Conservation (phyloP, 2,113 vertebrate genomes). For the Eonycteris spelaea region DNA sequence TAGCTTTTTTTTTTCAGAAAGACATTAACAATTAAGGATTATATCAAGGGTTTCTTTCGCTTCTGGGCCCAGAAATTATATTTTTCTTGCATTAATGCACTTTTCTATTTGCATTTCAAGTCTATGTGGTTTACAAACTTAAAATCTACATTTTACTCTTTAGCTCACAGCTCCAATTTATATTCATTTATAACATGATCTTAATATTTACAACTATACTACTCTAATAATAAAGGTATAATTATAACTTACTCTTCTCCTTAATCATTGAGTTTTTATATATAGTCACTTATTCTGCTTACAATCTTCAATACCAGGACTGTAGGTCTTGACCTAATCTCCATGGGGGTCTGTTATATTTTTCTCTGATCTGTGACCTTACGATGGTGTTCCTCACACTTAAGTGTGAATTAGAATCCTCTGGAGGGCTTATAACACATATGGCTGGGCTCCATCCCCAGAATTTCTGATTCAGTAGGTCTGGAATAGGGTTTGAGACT, state of each 20-base stretch:
- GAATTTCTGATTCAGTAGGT: not conserved
- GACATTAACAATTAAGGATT: slow-evolving; percentile 22
- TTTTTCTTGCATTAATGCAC: slow-evolving; percentile 29
- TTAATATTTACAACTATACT: not conserved
- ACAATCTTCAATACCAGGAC: not conserved
- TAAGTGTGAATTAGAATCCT: not conserved
- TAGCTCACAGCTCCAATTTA: not conserved
- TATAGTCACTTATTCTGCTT: slow-evolving; percentile 25
- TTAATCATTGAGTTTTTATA: not conserved
- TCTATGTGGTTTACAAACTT: slow-evolving; percentile 1
- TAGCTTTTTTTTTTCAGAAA: slow-evolving; percentile 32
- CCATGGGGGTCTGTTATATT: not conserved
- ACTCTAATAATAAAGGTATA: not conserved
- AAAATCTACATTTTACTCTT: slow-evolving; percentile 36
- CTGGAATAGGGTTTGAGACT: not conserved
- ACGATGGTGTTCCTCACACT: not conserved
- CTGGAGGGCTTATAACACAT: not conserved
- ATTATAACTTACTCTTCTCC: not conserved
- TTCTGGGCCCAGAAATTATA: not conserved
- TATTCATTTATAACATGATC: not conserved
- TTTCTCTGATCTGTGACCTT: not conserved
- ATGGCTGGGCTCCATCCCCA: not conserved
- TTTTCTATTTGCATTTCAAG: slow-evolving; percentile 30
- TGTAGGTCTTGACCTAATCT: slow-evolving; percentile 14
- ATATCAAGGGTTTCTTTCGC: slow-evolving; percentile 30